Percentiles rank a stretch among this genome's conserved stretches.
Evolutionary conservation across 2,113 vertebrate genomes (phyloP).

Genomic region (Alosa alosa): DNA sequence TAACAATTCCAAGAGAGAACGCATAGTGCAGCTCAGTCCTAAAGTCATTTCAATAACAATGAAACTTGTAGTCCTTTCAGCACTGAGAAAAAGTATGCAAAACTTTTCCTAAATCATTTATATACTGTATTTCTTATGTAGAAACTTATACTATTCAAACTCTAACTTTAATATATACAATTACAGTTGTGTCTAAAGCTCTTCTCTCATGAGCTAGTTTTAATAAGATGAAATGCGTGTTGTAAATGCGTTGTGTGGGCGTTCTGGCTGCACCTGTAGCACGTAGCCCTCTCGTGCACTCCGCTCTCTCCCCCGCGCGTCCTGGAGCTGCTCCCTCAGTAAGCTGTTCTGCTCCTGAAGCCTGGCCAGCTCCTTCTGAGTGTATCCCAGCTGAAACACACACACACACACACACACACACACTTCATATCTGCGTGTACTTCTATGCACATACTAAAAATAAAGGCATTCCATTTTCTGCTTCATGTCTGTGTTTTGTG

Average conservation of each 20-base stretch:
- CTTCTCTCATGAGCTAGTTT: neutral
- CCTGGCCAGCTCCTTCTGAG: slow-evolving; percentile 86
- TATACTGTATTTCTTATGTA: neutral
- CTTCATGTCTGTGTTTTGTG: too few relatives aligned
- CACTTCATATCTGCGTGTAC: neutral
- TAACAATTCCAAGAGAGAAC: neutral
- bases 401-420: slow-evolving; percentile 19
- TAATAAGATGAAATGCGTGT: neutral
- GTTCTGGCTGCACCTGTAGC: slow-evolving; percentile 80
- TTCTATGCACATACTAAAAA: neutral
- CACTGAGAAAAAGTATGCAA: neutral
- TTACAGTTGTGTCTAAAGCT: neutral
- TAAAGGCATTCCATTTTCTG: neutral
- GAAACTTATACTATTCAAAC: slow-evolving; percentile 40
- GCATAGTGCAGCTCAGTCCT: neutral
- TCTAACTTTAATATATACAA: slow-evolving; percentile 20
- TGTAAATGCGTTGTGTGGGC: neutral
- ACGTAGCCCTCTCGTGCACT: slow-evolving; percentile 92
- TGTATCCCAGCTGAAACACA: slow-evolving; percentile 81
- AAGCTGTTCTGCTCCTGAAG: slow-evolving; percentile 89
- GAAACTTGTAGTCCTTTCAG: neutral
- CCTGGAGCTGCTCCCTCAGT: slow-evolving; percentile 89
- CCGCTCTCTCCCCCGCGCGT: slow-evolving; percentile 86
- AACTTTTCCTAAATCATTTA: neutral
- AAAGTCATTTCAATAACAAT: neutral